Evolutionary conservation across 2,113 vertebrate genomes (phyloP), one percentile per base, ranked within the genome.

Genomic region (Aegithalos caudatus): DNA sequence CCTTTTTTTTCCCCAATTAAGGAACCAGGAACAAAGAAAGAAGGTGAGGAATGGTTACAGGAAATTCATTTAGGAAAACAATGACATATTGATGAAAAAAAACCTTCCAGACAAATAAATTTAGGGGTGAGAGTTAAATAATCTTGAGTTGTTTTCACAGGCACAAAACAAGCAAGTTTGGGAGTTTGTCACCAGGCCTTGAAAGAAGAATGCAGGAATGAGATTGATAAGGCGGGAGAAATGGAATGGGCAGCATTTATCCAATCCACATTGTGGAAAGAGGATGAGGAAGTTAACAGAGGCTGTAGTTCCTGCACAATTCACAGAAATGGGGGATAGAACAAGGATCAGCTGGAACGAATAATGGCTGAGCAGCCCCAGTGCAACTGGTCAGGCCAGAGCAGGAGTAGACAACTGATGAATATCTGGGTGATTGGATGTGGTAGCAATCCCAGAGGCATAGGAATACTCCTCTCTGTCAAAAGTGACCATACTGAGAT

Each of bases 371-470:
- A 62, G 38, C 33, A 91, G 12, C 13, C 31, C 12, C 74, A 64
- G 27, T 22, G 44, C 73, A 81, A 54, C 29, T 15, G 66, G 31
- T 37, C 27, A 76, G 48, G 51, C 11, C 35, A 67, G 37, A 80
- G 37, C 40, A 88, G 14, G 65, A 71, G 19, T 0, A 79, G 15
- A 38, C 2, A 6, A 24, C 2, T 3, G 2, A 9, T 10, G 24
- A 37, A 25, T 19, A 40, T 42, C 14, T 38, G 18, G 15, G 47
- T 66, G 60, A 37, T 0, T 54, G 38, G 14, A 73, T 78, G 29
- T 18, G 14, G 51, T 13, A 17, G 24, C 37, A 71, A 37, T 64
- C n/a, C 29, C 11, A 35, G 38, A 58, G 24, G 24, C 24, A 50
- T 2, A 10, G 62, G 11, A 83, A 47, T 40, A 44, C 7, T 91